phyloP scores from a whole-genome alignment of 1,140 invertebrate genomes.

The Orchestia grillus region DNA sequence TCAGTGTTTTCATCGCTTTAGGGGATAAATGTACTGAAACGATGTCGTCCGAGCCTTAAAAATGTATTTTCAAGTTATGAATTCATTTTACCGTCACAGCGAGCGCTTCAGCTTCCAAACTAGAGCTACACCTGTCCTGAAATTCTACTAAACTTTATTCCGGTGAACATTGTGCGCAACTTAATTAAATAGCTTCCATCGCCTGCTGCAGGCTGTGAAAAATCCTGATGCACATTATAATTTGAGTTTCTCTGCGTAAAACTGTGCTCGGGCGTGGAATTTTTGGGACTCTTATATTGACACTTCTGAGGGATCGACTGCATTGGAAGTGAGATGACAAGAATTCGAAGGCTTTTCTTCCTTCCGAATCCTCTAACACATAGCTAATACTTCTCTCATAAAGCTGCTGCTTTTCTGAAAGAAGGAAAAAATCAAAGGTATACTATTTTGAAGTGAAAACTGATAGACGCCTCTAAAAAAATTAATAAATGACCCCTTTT shows the following conservation, averaged over 20 bases:
- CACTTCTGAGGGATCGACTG: not conserved
- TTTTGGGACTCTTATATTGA: not conserved
- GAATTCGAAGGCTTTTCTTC: too few species aligned
- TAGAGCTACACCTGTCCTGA: not conserved
- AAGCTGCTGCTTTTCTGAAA: not conserved
- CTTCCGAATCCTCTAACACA: too few species aligned
- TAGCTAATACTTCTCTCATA: not conserved
- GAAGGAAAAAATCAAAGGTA: not conserved
- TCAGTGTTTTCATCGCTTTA: not conserved
- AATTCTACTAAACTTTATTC: not conserved
- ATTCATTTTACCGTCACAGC: not conserved
- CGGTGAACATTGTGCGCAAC: not conserved
- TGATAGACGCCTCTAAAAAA: not conserved
- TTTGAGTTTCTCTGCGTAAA: not conserved
- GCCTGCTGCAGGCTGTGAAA: not conserved
- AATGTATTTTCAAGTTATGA: not conserved
- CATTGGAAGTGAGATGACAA: not conserved
- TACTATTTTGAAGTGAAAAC: not conserved
- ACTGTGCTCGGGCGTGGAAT: not conserved
- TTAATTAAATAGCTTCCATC: not conserved
- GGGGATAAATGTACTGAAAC: not conserved
- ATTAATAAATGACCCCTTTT: not conserved
- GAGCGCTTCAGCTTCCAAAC: not conserved
- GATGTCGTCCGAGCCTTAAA: not conserved
- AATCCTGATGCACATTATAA: not conserved